Evolutionary conservation across 2,888 invertebrate species (phyloP).

Genomic region (Chrysopilus asiliformis): DNA sequence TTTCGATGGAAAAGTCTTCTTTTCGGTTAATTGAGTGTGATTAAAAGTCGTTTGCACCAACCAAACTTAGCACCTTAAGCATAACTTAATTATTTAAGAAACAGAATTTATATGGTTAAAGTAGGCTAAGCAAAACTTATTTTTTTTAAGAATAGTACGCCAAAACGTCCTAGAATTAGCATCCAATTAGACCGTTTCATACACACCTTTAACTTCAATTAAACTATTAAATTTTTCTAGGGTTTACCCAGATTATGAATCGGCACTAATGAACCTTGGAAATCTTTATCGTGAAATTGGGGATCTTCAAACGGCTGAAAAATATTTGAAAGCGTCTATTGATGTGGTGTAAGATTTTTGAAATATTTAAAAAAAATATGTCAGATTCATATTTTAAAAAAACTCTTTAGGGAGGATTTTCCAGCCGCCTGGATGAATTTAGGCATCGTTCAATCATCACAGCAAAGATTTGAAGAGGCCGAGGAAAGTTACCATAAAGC

Average conservation of each 20-base stretch:
- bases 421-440: conserved; percentile 98
- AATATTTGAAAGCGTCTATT: conserved; percentile 60
- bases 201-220: too few species aligned
- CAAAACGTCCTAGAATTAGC: too few species aligned
- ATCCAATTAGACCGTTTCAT: too few species aligned
- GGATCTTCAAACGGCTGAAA: conserved; percentile 81
- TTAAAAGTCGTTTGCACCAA: too few species aligned
- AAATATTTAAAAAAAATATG: background rate
- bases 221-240: conserved; percentile 42
- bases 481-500: conserved; percentile 70
- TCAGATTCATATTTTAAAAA: background rate
- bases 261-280: conserved; percentile 87
- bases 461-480: conserved; percentile 56
- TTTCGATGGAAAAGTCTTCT: too few species aligned
- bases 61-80: too few species aligned
- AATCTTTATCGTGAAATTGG: conserved; percentile 85
- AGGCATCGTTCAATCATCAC: conserved; percentile 75
- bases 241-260: conserved; percentile 86
- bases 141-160: too few species aligned
- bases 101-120: too few species aligned
- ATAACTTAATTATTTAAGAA: too few species aligned
- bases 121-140: too few species aligned
- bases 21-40: too few species aligned
- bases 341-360: conserved; percentile 30
- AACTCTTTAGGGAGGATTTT: conserved; percentile 56